A percentile compares a stretch with the other conserved stretches of the same genome.
These are phyloP conservation scores for Salpingus planirostris DNA, from an alignment of 2,888 invertebrate genomes.

Conservation along the genomic window DNA sequence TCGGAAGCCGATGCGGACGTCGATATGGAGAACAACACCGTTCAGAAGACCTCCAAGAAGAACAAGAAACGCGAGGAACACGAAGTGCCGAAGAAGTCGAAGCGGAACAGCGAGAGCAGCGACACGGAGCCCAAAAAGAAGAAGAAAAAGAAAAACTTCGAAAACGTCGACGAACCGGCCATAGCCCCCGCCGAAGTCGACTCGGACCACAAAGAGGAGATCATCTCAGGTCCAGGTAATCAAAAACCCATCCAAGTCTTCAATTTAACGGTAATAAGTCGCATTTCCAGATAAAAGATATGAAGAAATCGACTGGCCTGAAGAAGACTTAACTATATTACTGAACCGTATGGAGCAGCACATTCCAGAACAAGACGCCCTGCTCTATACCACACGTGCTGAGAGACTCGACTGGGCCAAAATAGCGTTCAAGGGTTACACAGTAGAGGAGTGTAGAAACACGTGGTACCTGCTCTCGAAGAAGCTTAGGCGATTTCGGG, in stretches of 20 bases:
- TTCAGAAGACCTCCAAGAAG: conserved; percentile 2
- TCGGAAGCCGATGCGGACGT: conserved; percentile 1
- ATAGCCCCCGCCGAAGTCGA: no score
- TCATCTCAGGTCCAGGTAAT: no score
- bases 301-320: conserved; percentile 26
- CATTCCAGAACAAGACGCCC: conserved; percentile 42
- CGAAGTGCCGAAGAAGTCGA: conserved; percentile 5
- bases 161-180: no score
- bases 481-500: conserved; percentile 41
- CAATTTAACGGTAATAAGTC: conserved; percentile 29
- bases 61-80: conserved; percentile 5
- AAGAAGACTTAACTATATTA: conserved; percentile 39
- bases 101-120: neutral
- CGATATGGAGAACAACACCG: conserved; percentile 1
- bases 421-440: conserved; percentile 42
- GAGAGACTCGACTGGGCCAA: conserved; percentile 44
- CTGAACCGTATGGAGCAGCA: conserved; percentile 38
- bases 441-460: conserved; percentile 42
- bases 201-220: no score
- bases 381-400: conserved; percentile 38
- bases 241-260: conserved; percentile 27
- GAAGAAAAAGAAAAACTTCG: neutral
- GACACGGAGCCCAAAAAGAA: conserved; percentile 1
- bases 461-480: conserved; percentile 42
- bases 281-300: conserved; percentile 6